These are phyloP conservation scores for Otus sunia DNA, from an alignment of 2,113 vertebrate species.

Conservation along the genomic window DNA sequence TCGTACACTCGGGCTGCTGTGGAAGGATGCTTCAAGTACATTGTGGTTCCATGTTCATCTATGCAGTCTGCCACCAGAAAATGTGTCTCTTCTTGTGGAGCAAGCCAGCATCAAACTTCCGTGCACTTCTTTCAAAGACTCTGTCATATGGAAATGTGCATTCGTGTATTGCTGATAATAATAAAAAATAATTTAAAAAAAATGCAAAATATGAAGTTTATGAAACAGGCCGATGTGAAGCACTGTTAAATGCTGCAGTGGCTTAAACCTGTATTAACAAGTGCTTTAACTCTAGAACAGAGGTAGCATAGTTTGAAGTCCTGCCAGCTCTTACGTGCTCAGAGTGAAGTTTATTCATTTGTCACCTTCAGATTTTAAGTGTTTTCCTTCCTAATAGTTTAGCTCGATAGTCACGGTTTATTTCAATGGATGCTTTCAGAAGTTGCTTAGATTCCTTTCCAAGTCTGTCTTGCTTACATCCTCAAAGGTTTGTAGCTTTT, in stretches of 20 bases:
- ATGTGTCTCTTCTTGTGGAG: constrained; percentile 29
- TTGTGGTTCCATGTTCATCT: constrained; percentile 29
- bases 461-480: constrained; percentile 36
- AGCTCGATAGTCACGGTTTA: background rate
- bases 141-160: constrained; percentile 61
- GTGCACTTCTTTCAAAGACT: constrained; percentile 40
- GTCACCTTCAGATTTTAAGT: constrained; percentile 43
- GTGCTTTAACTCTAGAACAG: constrained; percentile 19
- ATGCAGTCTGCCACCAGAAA: constrained; percentile 37
- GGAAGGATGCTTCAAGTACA: constrained; percentile 31
- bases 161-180: constrained; percentile 50
- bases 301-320: constrained; percentile 44
- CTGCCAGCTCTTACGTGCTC: constrained; percentile 38
- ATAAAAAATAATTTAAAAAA: background rate
- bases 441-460: constrained; percentile 58
- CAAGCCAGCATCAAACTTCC: constrained; percentile 28
- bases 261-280: constrained; percentile 38
- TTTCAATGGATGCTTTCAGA: constrained; percentile 38
- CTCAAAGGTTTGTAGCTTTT: background rate
- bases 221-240: background rate
- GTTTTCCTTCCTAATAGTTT: constrained; percentile 27
- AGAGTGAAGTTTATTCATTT: constrained; percentile 40
- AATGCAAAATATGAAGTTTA: background rate
- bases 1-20: background rate
- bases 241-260: background rate